Evolutionary conservation across 2,888 invertebrate genomes (phyloP), one percentile per base, ranked within the genome.

Genomic region (Acleris literana): DNA sequence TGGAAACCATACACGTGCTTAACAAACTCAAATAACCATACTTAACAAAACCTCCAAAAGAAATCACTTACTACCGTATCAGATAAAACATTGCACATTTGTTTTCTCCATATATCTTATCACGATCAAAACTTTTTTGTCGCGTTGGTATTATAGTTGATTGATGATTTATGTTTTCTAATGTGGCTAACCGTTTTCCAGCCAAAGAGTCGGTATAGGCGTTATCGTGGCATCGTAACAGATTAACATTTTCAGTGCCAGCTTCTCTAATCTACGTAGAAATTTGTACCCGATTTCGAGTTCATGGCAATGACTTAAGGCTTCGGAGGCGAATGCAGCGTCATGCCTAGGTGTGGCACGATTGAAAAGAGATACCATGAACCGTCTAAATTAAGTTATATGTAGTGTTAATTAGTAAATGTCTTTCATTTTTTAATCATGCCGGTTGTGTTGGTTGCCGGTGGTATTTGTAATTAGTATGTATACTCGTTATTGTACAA

Each of bases 211-310:
- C 79, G 76, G 82, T 79, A 84, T 80, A 80, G 85, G 84, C 81
- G 84, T 88, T 90, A 91, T 91, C 89, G 77, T 77, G 77, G 77
- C 85, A 90, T 90, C 90, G 83, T 82, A 82, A 81, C 79, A 90
- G 90, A 90, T 91, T 90, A 39, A 39, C 13, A 39, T 39, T 39
- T 13, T 39, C 39, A 13, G 13, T 39, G 39, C 39, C 39, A 39
- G 39, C 39, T 3, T 13, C 13, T 39, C 39, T 39, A 39, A 13
- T 39, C 39, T 13, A 39, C 39, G 13, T 39, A 13, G 3, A 39
- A 13, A 4, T 13, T 39, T 39, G 39, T 39, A 4, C 4, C 13
- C 39, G 39, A 13, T 39, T 39, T 11, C 13, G 13, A 39, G 39
- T 3, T 39, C 39, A 39, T 39, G 39, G 39, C 39, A 39, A 3